phyloP scores from a whole-genome alignment of 2,797 vertebrate species.

The Manis pentadactyla region DNA sequence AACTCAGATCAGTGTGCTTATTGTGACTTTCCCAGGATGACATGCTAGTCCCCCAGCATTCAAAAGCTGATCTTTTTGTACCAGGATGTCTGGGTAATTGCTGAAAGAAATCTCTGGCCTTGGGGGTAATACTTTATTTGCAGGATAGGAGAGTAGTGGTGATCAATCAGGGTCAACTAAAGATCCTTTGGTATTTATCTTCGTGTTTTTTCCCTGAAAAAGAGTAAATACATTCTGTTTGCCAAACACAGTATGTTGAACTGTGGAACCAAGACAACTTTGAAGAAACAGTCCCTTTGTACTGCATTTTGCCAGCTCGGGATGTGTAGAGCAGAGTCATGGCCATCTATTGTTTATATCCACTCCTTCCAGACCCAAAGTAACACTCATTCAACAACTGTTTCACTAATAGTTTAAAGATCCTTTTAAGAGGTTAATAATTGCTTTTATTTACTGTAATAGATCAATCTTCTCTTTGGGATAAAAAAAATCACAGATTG shows the following conservation, averaged over 20 bases:
- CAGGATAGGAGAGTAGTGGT: not conserved
- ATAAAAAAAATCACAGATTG: not conserved
- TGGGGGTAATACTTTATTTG: not conserved
- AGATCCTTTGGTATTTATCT: slow-evolving; percentile 39
- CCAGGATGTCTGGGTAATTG: slow-evolving; percentile 33
- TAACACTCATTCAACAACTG: not conserved
- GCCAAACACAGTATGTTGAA: slow-evolving; percentile 39
- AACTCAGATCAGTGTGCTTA: not conserved
- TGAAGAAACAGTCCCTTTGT: not conserved
- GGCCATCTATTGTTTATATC: not conserved
- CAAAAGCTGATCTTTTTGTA: not conserved
- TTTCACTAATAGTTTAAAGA: not conserved
- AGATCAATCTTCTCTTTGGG: not conserved
- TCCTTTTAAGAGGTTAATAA: not conserved
- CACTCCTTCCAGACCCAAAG: not conserved
- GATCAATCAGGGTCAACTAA: slow-evolving; percentile 21
- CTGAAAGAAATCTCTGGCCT: slow-evolving; percentile 21
- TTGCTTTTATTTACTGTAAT: not conserved
- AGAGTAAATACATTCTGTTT: slow-evolving; percentile 41
- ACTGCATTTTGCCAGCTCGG: not conserved
- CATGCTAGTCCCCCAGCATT: not conserved
- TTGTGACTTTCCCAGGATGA: not conserved
- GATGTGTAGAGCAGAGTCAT: not conserved
- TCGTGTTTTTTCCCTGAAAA: not conserved
- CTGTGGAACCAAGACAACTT: slow-evolving; percentile 7